These are phyloP conservation scores for Neosilurus hyrtlii DNA, from an alignment of 2,797 vertebrate species.

Conservation along the genomic window DNA sequence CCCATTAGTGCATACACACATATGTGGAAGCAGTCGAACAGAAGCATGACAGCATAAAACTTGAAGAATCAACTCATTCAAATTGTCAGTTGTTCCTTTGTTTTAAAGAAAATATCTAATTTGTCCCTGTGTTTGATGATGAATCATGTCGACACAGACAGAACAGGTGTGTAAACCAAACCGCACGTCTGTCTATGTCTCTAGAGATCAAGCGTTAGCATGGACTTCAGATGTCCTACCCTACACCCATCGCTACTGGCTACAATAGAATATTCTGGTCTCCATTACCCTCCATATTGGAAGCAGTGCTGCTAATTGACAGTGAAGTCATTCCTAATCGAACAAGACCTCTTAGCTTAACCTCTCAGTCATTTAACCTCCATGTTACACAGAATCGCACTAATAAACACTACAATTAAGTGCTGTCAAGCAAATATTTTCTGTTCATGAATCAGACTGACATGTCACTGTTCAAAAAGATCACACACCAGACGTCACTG, in stretches of 20 bases:
- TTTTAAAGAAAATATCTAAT: background rate
- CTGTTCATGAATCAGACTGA: background rate
- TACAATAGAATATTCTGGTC: background rate
- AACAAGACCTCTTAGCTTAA: background rate
- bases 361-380: background rate
- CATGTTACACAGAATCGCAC: background rate
- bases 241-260: constrained; percentile 8
- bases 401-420: background rate
- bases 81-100: constrained; percentile 11
- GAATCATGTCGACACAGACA: constrained; percentile 7
- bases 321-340: background rate
- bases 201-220: constrained; percentile 10
- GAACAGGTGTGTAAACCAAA: constrained; percentile 28
- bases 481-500: constrained; percentile 1
- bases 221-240: background rate
- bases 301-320: background rate
- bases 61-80: constrained; percentile 18
- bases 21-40: background rate
- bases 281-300: background rate
- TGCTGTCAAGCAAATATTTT: background rate
- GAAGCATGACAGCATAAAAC: constrained; percentile 28
- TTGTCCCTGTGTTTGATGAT: background rate
- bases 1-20: background rate
- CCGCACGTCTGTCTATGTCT: constrained; percentile 5
- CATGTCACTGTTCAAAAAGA: background rate